These are phyloP conservation scores for Drosophila sechellia DNA, from an alignment of 1,140 invertebrate genomes.

Conservation along the genomic window DNA sequence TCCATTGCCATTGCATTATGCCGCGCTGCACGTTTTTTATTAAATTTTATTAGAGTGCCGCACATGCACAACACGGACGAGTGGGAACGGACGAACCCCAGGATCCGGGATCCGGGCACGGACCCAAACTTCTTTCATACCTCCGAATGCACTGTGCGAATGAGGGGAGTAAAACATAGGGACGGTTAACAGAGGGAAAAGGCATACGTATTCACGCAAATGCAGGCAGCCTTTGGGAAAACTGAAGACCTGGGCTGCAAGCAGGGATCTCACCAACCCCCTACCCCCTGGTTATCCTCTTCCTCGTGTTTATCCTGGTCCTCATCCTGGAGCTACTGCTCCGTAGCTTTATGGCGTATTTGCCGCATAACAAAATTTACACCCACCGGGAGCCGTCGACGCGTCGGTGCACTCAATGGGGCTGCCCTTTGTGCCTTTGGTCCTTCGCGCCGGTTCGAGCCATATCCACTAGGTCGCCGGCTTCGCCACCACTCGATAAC, in stretches of 20 bases:
- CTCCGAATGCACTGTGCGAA: constrained; percentile 10
- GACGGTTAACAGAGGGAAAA: constrained; percentile 16
- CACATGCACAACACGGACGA: constrained; percentile 59
- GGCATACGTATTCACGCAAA: constrained; percentile 52
- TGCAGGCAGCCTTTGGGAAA: constrained; percentile 56
- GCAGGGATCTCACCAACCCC: not conserved
- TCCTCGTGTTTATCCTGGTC: not conserved
- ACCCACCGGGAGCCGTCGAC: constrained; percentile 55
- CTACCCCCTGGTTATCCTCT: not conserved
- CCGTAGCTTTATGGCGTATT: constrained; percentile 72
- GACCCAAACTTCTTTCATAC: constrained; percentile 39
- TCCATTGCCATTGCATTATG: constrained; percentile 75
- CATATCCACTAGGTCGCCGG: constrained; percentile 36
- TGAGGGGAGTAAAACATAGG: not conserved
- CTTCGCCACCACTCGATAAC: constrained; percentile 30
- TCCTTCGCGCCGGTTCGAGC: constrained; percentile 17
- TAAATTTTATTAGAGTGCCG: constrained; percentile 79
- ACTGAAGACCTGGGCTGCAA: constrained; percentile 33
- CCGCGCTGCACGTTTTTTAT: constrained; percentile 77
- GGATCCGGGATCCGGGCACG: not conserved
- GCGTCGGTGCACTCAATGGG: constrained; percentile 47
- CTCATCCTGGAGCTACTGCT: constrained; percentile 3
- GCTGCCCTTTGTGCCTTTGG: constrained; percentile 33
- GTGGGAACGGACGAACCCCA: not conserved
- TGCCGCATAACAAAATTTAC: constrained; percentile 79